These are phyloP conservation scores for Arctopsyche grandis DNA, from an alignment of 1,140 invertebrate species.

Conservation along the genomic window DNA sequence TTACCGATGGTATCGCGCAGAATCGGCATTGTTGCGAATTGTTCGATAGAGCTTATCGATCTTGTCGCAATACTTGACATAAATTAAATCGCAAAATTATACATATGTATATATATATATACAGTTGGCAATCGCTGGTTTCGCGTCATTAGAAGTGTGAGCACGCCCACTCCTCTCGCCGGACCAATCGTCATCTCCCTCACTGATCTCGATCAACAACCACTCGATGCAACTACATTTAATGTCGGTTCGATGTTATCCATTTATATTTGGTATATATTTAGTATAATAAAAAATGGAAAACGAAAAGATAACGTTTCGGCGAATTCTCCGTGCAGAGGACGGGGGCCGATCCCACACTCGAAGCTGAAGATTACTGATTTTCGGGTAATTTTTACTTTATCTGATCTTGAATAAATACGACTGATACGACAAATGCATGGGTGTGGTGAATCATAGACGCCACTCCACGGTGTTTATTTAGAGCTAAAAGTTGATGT, in stretches of 20 bases:
- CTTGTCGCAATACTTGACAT: not conserved
- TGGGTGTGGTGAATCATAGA: not conserved
- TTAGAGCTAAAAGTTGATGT: too few species aligned
- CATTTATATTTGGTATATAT: too few species aligned
- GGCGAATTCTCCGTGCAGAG: not conserved
- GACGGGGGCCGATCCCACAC: constrained; percentile 10
- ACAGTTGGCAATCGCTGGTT: not conserved
- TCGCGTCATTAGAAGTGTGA: not conserved
- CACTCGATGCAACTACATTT: too few species aligned
- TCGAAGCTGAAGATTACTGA: constrained; percentile 13
- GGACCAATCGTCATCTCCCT: not conserved
- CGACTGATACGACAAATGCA: not conserved
- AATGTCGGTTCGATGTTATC: too few species aligned
- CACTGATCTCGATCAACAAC: too few species aligned
- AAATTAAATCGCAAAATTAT: too few species aligned
- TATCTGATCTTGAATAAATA: constrained; percentile 38
- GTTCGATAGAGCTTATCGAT: not conserved
- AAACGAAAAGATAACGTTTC: constrained; percentile 16
- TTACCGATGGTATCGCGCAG: not conserved
- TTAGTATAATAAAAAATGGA: constrained; percentile 5
- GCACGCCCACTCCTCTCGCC: not conserved
- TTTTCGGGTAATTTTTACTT: constrained; percentile 25
- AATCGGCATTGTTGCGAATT: not conserved
- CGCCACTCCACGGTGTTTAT: too few species aligned
- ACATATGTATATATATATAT: too few species aligned